Percentiles rank a stretch among this genome's conserved stretches.
phyloP scores from a whole-genome alignment of 1,140 invertebrate species.

The Lordiphosa stackelbergi region DNA sequence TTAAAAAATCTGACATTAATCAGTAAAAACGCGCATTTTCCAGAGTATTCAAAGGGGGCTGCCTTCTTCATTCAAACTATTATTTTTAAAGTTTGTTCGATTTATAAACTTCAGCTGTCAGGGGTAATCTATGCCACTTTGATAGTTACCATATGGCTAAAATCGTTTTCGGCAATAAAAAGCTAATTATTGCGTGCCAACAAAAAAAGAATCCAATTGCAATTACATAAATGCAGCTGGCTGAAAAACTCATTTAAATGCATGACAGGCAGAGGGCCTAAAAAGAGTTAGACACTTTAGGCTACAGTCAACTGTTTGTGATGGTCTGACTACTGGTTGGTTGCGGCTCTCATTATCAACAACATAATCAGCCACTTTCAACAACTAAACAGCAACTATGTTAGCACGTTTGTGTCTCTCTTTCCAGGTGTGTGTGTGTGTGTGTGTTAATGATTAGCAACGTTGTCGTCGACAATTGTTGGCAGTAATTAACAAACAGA shows the following conservation, averaged over 20 bases:
- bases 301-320: constrained; percentile 16
- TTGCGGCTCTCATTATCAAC: constrained; percentile 60
- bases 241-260: constrained; percentile 61
- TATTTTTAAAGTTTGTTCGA: too few relatives aligned
- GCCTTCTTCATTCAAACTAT: too few relatives aligned
- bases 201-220: constrained; percentile 28
- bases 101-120: too few relatives aligned
- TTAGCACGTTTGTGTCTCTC: constrained; percentile 1
- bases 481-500: constrained; percentile 62
- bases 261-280: constrained; percentile 23
- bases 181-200: constrained; percentile 40
- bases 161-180: constrained; percentile 10
- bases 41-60: too few relatives aligned
- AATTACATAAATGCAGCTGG: constrained; percentile 44
- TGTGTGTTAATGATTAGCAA: constrained; percentile 38
- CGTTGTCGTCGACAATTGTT: constrained; percentile 52
- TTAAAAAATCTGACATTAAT: too few relatives aligned
- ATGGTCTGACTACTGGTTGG: constrained; percentile 22
- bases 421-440: constrained; percentile 3
- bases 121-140: too few relatives aligned
- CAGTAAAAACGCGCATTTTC: too few relatives aligned
- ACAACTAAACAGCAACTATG: constrained; percentile 23
- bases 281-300: constrained; percentile 16
- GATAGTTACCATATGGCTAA: too few relatives aligned
- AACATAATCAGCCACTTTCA: constrained; percentile 64